Evolutionary conservation across 2,888 invertebrate species (phyloP), one percentile per base, ranked within the genome.

Genomic region (Drosophila prolongata): DNA sequence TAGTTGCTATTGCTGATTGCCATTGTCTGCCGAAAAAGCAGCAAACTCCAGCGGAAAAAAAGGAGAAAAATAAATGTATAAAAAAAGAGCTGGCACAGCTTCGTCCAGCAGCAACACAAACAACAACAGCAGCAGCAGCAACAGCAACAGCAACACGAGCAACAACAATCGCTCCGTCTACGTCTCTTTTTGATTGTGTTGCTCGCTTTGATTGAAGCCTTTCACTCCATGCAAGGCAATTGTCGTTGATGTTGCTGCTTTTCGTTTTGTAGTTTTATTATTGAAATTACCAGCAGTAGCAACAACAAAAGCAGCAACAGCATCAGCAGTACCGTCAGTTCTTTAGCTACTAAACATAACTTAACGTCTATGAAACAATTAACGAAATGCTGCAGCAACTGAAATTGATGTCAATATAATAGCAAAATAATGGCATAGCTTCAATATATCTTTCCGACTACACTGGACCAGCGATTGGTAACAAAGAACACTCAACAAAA

Each of bases 191-290:
- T 82, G 80, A 80, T 80, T 82, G 78, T 86, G 80, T 80, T 80
- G 79, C 79, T 80, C 73, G 82, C 74, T 86, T 86, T 90, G 90
- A 90, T 90, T 90, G 90, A 90, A 90, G 89, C 90, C 90, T 90
- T 90, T 90, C 90, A 90, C 88, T 90, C 88, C 90, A 87, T 87
- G 89, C 90, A 89, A 87, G 90, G 90, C 83, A 87, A 87, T 89
- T 87, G 79, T 81, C 84, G 75, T 86, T 80, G 68, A 70, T 67
- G 67, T 69, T 70, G 71, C 46, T 80, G 78, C 72, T 87, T 78
- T 83, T 80, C 74, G 86, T 87, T 83, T 83, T 87, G 88, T 78
- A 82, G 86, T 83, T 86, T 87, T 84, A 79, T 87, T 86, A 84
- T 84, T 84, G 64, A 84, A 84, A 84, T 87, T 88, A 84, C 84